Conservation (phyloP, 2,113 vertebrate species). For the Cyprinodon brontotheroides region DNA sequence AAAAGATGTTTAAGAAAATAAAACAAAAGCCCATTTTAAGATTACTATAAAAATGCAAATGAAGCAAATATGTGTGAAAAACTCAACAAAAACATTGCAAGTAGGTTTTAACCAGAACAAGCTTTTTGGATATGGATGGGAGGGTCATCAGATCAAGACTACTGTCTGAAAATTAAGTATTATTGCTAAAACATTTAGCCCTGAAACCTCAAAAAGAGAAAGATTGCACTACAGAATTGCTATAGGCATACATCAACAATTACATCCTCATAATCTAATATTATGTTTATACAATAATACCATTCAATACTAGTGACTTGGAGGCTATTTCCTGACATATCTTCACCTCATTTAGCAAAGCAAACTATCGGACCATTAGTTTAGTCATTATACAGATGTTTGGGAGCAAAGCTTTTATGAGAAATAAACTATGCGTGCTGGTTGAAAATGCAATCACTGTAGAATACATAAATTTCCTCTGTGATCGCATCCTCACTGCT, state of each 20-base stretch:
- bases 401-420: slow-evolving; percentile 43
- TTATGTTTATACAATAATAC: slow-evolving; percentile 31
- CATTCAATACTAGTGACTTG: slow-evolving; percentile 29
- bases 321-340: slow-evolving; percentile 46
- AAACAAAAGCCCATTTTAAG: too few relatives aligned
- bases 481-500: slow-evolving; percentile 13
- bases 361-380: slow-evolving; percentile 50
- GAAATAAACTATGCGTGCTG: slow-evolving; percentile 40
- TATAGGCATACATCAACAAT: slow-evolving; percentile 3
- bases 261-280: slow-evolving; percentile 37
- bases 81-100: too few relatives aligned
- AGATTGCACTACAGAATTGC: background rate
- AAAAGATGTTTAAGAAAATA: too few relatives aligned
- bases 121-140: too few relatives aligned
- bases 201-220: background rate
- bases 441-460: slow-evolving; percentile 57
- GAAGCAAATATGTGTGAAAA: too few relatives aligned
- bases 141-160: too few relatives aligned
- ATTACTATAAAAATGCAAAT: too few relatives aligned
- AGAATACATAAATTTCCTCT: slow-evolving; percentile 44
- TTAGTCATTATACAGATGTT: slow-evolving; percentile 46
- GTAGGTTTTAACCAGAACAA: too few relatives aligned
- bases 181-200: background rate
- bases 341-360: slow-evolving; percentile 64
- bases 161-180: too few relatives aligned